These are phyloP conservation scores for Amphilophus citrinellus DNA, from an alignment of 2,113 vertebrate genomes.

Conservation along the genomic window DNA sequence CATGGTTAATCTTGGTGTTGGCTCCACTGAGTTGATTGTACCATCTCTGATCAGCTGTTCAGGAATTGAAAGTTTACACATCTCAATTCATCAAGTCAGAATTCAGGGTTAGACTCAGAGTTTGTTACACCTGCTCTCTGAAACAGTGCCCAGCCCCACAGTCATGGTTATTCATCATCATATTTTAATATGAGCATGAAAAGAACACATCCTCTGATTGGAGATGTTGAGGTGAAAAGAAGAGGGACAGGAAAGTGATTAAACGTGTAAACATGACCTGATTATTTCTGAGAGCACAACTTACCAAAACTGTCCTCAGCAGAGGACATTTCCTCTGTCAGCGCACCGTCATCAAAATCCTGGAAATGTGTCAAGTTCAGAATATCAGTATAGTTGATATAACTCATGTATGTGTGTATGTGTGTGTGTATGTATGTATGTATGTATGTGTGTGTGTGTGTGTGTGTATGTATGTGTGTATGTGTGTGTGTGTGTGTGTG, in stretches of 20 bases:
- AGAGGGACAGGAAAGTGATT: background rate
- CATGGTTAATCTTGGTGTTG: background rate
- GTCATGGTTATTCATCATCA: background rate
- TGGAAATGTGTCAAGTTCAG: background rate
- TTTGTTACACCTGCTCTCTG: background rate
- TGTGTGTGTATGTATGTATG: too few species aligned
- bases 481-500: too few species aligned
- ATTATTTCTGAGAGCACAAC: background rate
- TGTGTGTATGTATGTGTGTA: too few species aligned
- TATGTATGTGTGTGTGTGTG: too few species aligned
- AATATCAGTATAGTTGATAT: background rate
- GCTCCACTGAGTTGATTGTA: background rate
- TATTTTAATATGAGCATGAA: background rate
- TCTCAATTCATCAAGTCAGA: background rate
- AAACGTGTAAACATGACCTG: background rate
- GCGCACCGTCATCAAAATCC: background rate
- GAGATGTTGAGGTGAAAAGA: background rate
- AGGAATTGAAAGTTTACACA: too few species aligned
- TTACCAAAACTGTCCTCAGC: conserved; percentile 57
- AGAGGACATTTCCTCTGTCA: background rate
- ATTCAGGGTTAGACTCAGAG: background rate
- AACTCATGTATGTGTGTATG: background rate
- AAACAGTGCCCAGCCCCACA: background rate
- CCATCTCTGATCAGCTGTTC: background rate
- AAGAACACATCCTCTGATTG: background rate